These are phyloP conservation scores for Cisticola juncidis DNA, from an alignment of 2,113 vertebrate species.

Conservation along the genomic window DNA sequence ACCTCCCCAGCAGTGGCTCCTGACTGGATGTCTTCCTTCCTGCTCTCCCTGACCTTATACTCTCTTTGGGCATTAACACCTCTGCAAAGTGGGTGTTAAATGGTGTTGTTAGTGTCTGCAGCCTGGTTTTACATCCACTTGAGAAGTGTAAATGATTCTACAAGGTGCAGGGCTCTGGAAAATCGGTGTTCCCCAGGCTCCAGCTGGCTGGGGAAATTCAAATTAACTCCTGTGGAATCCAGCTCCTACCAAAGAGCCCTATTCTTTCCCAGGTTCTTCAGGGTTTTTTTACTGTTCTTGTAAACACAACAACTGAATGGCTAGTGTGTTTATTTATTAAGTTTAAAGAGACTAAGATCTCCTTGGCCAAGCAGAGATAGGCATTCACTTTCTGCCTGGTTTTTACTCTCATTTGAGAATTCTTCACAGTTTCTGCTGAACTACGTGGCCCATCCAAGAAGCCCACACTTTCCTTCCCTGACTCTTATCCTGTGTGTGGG, in stretches of 20 bases:
- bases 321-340: not conserved
- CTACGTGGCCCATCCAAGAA: not conserved
- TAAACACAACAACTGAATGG: not conserved
- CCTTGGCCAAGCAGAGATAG: not conserved
- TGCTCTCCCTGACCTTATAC: not conserved
- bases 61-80: conserved; percentile 29
- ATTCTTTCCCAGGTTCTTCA: not conserved
- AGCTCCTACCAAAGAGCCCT: not conserved
- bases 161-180: not conserved
- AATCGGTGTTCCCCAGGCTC: not conserved
- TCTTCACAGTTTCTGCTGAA: not conserved
- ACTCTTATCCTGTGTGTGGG: not conserved
- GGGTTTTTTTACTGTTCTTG: not conserved
- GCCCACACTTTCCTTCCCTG: not conserved
- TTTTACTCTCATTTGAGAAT: not conserved
- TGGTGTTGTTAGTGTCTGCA: not conserved
- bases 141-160: conserved; percentile 32
- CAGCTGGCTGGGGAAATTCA: not conserved
- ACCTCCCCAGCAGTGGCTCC: not conserved
- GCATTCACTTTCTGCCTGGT: not conserved
- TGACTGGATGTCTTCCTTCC: not conserved
- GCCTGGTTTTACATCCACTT: not conserved
- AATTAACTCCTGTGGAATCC: not conserved
- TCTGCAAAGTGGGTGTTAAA: conserved; percentile 49
- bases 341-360: not conserved